A percentile compares a stretch with the other conserved stretches of the same genome.
Evolutionary conservation across 2,888 invertebrate species (phyloP).

Genomic region (Pyralis farinalis): DNA sequence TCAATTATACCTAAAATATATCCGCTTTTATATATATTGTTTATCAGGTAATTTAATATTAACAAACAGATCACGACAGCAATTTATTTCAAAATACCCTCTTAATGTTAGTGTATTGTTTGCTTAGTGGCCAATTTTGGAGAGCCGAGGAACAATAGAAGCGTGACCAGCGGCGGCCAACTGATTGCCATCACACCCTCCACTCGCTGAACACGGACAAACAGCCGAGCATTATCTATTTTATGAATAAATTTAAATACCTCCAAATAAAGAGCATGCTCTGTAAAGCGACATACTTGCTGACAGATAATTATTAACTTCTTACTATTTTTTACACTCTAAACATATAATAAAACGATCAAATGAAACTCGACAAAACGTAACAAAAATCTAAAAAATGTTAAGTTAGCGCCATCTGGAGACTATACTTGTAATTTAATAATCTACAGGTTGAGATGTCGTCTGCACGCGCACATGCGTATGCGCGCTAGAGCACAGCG

Average conservation of each 20-base stretch:
- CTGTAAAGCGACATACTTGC: too few species aligned
- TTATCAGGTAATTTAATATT: conserved; percentile 2
- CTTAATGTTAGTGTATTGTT: conserved; percentile 39
- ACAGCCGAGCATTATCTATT: conserved; percentile 39
- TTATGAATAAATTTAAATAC: conserved; percentile 46
- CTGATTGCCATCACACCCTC: conserved; percentile 54
- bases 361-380: too few species aligned
- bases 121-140: conserved; percentile 54
- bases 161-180: conserved; percentile 53
- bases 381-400: too few species aligned
- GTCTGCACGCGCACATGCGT: neutral
- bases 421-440: neutral
- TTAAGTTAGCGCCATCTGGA: conserved; percentile 1
- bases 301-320: too few species aligned
- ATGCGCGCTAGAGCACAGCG: neutral
- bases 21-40: too few species aligned
- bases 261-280: conserved; percentile 16
- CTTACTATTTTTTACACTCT: too few species aligned
- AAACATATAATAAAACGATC: too few species aligned
- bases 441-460: too few species aligned
- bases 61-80: conserved; percentile 22
- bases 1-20: too few species aligned
- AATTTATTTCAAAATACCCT: conserved; percentile 35
- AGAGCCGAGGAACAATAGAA: conserved; percentile 57
- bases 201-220: conserved; percentile 38